Conservation (phyloP, 2,888 invertebrate species). For the Campopleginae sp. region DNA sequence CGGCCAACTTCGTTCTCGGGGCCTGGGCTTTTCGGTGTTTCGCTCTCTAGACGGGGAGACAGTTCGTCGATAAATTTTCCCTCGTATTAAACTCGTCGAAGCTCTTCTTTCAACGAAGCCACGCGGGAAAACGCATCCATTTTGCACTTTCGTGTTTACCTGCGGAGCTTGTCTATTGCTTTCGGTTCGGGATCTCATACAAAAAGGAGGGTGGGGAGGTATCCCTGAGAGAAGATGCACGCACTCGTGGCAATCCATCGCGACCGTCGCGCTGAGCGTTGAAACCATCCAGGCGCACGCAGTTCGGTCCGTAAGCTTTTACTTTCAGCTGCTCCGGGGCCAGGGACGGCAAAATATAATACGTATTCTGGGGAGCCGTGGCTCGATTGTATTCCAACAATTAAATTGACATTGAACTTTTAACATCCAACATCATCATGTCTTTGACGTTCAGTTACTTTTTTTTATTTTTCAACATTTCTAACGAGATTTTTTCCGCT, state of each 20-base stretch:
- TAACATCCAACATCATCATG: neutral
- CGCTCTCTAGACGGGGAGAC: conserved; percentile 72
- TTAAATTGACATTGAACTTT: neutral
- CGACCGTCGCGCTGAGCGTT: conserved; percentile 55
- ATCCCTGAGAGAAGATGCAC: conserved; percentile 2
- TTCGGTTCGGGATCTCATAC: neutral
- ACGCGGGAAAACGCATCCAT: neutral
- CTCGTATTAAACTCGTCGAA: conserved; percentile 27
- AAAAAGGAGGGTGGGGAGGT: neutral
- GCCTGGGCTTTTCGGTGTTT: conserved; percentile 74
- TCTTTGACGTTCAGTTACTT: neutral
- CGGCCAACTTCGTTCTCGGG: conserved; percentile 76
- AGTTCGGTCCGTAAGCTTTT: conserved; percentile 72
- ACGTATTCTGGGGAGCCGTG: conserved; percentile 33
- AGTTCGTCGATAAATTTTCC: conserved; percentile 69
- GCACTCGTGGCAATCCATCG: conserved; percentile 36
- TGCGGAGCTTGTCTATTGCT: neutral
- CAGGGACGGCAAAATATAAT: conserved; percentile 70
- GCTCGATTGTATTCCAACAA: neutral
- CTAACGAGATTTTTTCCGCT: neutral
- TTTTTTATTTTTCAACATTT: neutral
- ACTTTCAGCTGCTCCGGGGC: conserved; percentile 72
- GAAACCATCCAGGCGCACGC: conserved; percentile 51
- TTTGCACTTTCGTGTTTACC: neutral
- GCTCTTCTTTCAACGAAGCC: neutral